Evolutionary conservation across 2,797 vertebrate genomes (phyloP), one percentile per base, ranked within the genome.

Genomic region (Cuniculus paca): DNA sequence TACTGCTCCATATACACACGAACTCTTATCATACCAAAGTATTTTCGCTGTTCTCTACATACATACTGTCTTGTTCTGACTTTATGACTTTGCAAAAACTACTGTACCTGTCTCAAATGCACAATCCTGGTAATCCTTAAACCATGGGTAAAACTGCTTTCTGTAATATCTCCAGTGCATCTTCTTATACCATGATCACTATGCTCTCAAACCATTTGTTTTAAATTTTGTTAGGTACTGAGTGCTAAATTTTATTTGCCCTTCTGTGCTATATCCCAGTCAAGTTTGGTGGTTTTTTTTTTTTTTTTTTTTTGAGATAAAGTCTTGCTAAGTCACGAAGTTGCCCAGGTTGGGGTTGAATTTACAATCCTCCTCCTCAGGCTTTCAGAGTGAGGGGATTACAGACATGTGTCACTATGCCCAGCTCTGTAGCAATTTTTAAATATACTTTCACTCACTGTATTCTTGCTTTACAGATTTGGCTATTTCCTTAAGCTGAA

Each of bases 51-150:
- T 61, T 89, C n/a, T 56, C 60, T 94, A 82, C 42, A 78, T 11
- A 50, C n/a, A 60, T 7, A 78, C 39, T 77, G 28, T 60, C 42
- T n/a, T 88, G 48, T 89, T 36, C 26, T 70, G 24, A 68, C 26
- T 80, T 88, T 77, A 95, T 14, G n/a, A 45, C 54, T 92, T 94
- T 82, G 54, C 16, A 72, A 82, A 77, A 87, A 68, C 39, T n/a
- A 42, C 63, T 60, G 60, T 72, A 79, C 34, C 36, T 86, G 34
- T 48, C 1, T 60, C 74, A 90, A 63, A 82, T 83, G 6, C 45
- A 77, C 75, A 91, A 74, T 60, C 13, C 42, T 54, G 54, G 39
- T 52, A 28, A 24, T 36, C 34, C 22, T 68, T 81, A 80, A 50
- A 54, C 58, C 28, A 42, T 4, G 39, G 34, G 50, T 81, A 61